These are phyloP conservation scores for Drosophila parabipectinata DNA, from an alignment of 1,140 invertebrate genomes.

Conservation along the genomic window DNA sequence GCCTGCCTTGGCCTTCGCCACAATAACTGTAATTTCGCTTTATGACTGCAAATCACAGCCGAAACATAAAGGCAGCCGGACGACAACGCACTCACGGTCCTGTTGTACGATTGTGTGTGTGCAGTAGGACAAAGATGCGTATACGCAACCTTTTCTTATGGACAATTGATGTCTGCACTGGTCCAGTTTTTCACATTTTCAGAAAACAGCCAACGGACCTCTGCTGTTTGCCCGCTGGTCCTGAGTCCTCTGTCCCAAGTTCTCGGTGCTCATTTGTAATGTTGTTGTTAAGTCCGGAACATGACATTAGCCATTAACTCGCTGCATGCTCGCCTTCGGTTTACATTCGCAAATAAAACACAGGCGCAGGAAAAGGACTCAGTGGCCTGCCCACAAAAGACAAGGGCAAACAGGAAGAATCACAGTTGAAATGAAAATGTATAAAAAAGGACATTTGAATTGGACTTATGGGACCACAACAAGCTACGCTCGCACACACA, in stretches of 20 bases:
- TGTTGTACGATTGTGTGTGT: neutral
- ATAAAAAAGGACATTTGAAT: constrained; percentile 83
- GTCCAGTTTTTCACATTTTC: constrained; percentile 48
- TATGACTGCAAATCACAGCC: constrained; percentile 82
- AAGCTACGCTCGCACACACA: constrained; percentile 41
- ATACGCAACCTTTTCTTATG: constrained; percentile 82
- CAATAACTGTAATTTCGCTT: constrained; percentile 82
- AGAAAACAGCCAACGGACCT: constrained; percentile 19
- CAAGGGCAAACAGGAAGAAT: constrained; percentile 63
- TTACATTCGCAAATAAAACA: constrained; percentile 82
- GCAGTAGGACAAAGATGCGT: constrained; percentile 62
- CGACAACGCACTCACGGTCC: constrained; percentile 32
- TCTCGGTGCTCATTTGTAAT: constrained; percentile 68
- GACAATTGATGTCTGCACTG: constrained; percentile 78
- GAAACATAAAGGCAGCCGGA: constrained; percentile 71
- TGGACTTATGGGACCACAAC: constrained; percentile 81
- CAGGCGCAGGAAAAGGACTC: constrained; percentile 44
- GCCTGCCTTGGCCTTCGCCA: constrained; percentile 49
- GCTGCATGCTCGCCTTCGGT: constrained; percentile 78
- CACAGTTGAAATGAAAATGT: constrained; percentile 83
- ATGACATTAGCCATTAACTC: constrained; percentile 83
- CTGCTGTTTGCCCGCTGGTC: constrained; percentile 59
- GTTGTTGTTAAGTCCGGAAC: constrained; percentile 82
- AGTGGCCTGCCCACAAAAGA: constrained; percentile 17
- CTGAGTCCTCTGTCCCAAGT: constrained; percentile 16